These are phyloP conservation scores for Antheraea yamamai DNA, from an alignment of 2,888 invertebrate species.

Conservation along the genomic window DNA sequence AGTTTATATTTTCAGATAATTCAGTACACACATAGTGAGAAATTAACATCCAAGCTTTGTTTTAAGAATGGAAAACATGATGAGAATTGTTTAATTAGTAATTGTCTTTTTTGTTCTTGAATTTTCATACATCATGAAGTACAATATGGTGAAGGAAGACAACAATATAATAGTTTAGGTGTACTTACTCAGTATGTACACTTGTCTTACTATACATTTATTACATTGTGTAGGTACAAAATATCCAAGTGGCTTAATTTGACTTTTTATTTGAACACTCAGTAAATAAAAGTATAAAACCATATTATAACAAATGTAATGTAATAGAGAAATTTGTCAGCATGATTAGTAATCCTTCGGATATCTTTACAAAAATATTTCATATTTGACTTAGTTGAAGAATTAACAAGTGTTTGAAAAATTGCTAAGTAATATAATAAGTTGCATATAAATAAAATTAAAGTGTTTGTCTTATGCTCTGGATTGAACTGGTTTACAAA, in stretches of 20 bases:
- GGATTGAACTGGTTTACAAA: too few species aligned
- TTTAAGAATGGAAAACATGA: not conserved
- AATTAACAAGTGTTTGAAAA: not conserved
- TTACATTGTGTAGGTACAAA: not conserved
- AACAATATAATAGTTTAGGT: not conserved
- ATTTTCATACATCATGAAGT: not conserved
- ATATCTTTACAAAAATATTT: not conserved
- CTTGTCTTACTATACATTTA: not conserved
- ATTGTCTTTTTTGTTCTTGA: not conserved
- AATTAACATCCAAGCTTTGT: not conserved
- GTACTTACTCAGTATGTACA: not conserved
- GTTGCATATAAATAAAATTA: too few species aligned
- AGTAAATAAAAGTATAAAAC: not conserved
- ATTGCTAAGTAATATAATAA: not conserved
- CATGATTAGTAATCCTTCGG: not conserved
- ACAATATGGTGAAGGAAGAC: not conserved
- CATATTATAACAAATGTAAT: not conserved
- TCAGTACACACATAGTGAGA: slow-evolving; percentile 1
- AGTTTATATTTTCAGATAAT: not conserved
- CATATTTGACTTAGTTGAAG: not conserved
- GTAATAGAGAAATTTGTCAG: not conserved
- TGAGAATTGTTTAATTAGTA: not conserved
- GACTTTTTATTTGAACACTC: not conserved
- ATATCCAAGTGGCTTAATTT: not conserved
- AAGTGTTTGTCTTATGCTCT: too few species aligned